These are phyloP conservation scores for Leptopilina syphax DNA, from an alignment of 2,888 invertebrate genomes.

Conservation along the genomic window DNA sequence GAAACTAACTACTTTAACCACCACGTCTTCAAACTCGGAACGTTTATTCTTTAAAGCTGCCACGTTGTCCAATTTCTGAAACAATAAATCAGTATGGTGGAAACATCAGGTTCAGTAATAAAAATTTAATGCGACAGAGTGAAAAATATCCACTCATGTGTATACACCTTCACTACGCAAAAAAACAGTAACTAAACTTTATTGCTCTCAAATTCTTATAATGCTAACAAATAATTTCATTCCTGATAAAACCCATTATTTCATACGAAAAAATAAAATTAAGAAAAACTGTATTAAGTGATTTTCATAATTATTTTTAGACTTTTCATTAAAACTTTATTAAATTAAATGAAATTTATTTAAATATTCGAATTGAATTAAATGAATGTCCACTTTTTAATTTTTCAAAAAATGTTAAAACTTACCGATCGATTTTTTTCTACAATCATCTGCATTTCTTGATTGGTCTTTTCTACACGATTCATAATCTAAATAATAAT, in stretches of 20 bases:
- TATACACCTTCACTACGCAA: background rate
- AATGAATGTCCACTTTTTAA: too few species aligned
- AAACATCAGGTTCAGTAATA: constrained; percentile 5
- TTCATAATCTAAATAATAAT: constrained; percentile 63
- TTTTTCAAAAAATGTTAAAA: background rate
- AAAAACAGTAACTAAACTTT: background rate
- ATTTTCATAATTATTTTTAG: too few species aligned
- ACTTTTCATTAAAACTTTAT: too few species aligned
- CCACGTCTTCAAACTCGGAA: constrained; percentile 68
- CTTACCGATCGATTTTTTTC: constrained; percentile 67
- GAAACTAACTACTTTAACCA: constrained; percentile 69
- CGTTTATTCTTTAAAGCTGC: constrained; percentile 68
- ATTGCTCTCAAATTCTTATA: constrained; percentile 2
- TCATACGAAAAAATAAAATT: too few species aligned
- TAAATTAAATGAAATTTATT: too few species aligned
- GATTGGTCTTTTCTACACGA: constrained; percentile 67
- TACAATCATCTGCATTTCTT: constrained; percentile 62
- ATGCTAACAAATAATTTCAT: too few species aligned
- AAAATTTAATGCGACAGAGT: constrained; percentile 11
- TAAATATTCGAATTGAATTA: too few species aligned
- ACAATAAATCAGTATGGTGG: constrained; percentile 30
- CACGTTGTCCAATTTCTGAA: constrained; percentile 68
- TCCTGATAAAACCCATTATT: too few species aligned
- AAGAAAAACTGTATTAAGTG: too few species aligned
- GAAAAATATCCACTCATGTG: background rate